Evolutionary conservation across 2,888 invertebrate genomes (phyloP), one percentile per base, ranked within the genome.

Genomic region (Hypomecis punctinalis): DNA sequence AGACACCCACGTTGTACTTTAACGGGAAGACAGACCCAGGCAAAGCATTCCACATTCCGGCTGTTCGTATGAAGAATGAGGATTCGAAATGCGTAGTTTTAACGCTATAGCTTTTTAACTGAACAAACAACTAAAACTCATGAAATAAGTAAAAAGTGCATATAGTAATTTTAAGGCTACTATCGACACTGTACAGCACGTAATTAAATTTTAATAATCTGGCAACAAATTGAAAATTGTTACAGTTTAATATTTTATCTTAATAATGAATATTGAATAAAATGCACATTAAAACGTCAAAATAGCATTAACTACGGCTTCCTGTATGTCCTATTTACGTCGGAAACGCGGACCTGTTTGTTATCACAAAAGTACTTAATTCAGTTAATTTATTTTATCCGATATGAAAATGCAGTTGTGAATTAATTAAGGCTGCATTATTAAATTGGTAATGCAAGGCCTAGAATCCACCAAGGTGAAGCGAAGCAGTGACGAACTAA

Each of bases 391-490:
- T 80, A 81, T 79, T 74, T 76, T 70, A 74, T 73, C 74, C 69
- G 79, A 79, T 80, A 71, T 74, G 72, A 76, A 79, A 71, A 79
- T 75, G 72, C 73, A 75, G 75, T 74, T 69, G 70, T 74, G 79
- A 81, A 86, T 84, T 85, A 80, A 86, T 84, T 84, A 81, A 77
- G 68, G 72, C 69, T 73, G 77, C 76, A 79, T 79, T 85, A 82
- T 84, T 82, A 77, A 84, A 87, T 84, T 82, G 81, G 78, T 81
- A 80, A 81, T 80, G 79, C 79, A 11, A 23, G 3, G 23, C 3
- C 3, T 23, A 23, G 1, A 23, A 1, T 23, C 23, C 23, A 23
- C 3, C 23, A 23, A 23, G 3, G 1, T 23, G 3, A 23, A 23
- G 23, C 23, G n/a, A n/a, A n/a, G n/a, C n/a, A n/a, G n/a, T n/a